Conservation (phyloP, 2,888 invertebrate genomes). For the Saturnia pavonia region DNA sequence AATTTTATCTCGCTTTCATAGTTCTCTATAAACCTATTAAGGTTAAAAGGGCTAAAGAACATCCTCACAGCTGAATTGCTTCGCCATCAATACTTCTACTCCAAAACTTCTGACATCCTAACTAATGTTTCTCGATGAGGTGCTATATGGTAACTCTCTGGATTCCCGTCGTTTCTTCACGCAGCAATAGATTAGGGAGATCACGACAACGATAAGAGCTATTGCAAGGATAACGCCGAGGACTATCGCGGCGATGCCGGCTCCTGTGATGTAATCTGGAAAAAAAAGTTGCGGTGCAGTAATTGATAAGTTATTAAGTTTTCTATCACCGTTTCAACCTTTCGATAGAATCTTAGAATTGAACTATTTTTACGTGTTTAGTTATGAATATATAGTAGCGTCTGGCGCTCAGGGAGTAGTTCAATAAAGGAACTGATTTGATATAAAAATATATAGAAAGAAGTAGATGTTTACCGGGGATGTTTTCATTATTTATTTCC, state of each 20-base stretch:
- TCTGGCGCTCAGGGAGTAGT: too few species aligned
- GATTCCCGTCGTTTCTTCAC: slow-evolving; percentile 79
- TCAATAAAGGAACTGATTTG: too few species aligned
- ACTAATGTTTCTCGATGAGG: slow-evolving; percentile 57
- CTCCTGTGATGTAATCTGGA: slow-evolving; percentile 74
- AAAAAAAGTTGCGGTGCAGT: slow-evolving; percentile 23
- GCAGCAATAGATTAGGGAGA: slow-evolving; percentile 83
- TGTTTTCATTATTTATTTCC: neutral
- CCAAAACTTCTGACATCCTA: slow-evolving; percentile 28
- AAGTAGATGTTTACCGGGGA: neutral
- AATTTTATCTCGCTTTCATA: too few species aligned
- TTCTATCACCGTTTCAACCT: neutral
- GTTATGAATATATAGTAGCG: neutral
- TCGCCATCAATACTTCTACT: neutral
- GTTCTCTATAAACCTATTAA: neutral
- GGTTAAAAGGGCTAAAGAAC: too few species aligned
- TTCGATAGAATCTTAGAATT: neutral
- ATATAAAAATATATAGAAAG: too few species aligned
- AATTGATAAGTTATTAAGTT: neutral
- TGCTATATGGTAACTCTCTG: slow-evolving; percentile 81
- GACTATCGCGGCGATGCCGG: slow-evolving; percentile 86
- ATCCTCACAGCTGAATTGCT: neutral
- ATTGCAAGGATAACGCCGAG: slow-evolving; percentile 85
- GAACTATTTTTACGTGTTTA: neutral
- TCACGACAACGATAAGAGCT: slow-evolving; percentile 81